Evolutionary conservation across 1,140 invertebrate genomes (phyloP).

Genomic region (Pantala flavescens): DNA sequence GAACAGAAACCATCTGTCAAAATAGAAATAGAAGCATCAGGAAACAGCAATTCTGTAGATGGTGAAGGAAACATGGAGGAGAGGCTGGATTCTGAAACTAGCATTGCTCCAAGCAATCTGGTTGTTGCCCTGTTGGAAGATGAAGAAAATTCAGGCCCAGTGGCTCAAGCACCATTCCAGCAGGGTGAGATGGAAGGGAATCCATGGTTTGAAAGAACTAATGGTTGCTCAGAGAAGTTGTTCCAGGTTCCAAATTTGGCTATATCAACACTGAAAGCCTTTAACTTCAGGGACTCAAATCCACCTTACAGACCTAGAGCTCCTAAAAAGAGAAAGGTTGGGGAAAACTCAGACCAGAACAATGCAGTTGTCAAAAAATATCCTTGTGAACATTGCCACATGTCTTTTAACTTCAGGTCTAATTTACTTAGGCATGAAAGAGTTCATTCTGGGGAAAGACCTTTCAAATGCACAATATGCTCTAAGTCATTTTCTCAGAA

Average conservation of each 20-base stretch:
- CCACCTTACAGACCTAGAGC: not conserved
- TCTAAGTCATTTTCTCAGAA: constrained; percentile 34
- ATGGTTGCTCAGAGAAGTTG: not conserved
- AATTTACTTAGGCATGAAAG: constrained; percentile 26
- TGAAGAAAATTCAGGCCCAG: not conserved
- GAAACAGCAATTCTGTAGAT: not conserved
- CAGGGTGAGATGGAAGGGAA: constrained; percentile 1
- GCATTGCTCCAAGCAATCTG: not conserved
- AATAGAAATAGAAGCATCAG: too few relatives aligned
- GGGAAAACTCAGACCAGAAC: not conserved
- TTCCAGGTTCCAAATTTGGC: not conserved
- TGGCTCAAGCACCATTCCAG: not conserved
- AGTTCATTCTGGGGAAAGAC: constrained; percentile 22
- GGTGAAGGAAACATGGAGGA: not conserved
- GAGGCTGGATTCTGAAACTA: not conserved
- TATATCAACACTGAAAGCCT: not conserved
- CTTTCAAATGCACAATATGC: constrained; percentile 34
- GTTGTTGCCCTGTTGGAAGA: not conserved
- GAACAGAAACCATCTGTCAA: too few relatives aligned
- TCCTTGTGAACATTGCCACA: constrained; percentile 32
- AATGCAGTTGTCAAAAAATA: not conserved
- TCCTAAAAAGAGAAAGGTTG: not conserved
- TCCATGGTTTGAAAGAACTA: not conserved
- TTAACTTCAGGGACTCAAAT: not conserved
- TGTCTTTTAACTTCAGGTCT: constrained; percentile 23